A percentile compares a stretch with the other conserved stretches of the same genome.
phyloP scores from a whole-genome alignment of 2,888 invertebrate genomes.

The Patella caerulea region DNA sequence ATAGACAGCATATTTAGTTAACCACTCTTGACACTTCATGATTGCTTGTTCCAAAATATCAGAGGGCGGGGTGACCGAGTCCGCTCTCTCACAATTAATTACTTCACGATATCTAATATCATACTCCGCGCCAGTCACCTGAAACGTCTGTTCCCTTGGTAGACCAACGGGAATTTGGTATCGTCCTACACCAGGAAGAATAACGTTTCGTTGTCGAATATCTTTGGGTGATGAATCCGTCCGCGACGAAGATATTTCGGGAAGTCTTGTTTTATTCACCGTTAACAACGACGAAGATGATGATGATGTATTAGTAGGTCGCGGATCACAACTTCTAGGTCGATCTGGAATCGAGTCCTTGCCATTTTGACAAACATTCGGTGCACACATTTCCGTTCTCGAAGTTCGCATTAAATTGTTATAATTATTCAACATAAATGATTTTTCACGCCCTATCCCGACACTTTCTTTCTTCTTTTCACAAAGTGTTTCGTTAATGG shows the following conservation, averaged over 20 bases:
- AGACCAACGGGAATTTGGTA: constrained; percentile 36
- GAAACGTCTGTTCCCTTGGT: constrained; percentile 50
- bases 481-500: not conserved
- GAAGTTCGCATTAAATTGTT: not conserved
- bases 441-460: not conserved
- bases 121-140: constrained; percentile 61
- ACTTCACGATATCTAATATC: constrained; percentile 59
- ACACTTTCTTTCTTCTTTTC: not conserved
- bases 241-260: not conserved
- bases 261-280: not conserved
- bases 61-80: constrained; percentile 55
- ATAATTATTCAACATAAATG: not conserved
- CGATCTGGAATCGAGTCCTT: not conserved
- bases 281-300: not conserved
- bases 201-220: not conserved
- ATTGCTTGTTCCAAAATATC: constrained; percentile 56
- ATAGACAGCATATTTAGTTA: constrained; percentile 35
- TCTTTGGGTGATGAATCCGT: not conserved
- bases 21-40: constrained; percentile 60
- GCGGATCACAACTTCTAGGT: not conserved
- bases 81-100: constrained; percentile 47
- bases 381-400: not conserved
- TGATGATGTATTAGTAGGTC: not conserved
- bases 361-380: not conserved
- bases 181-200: constrained; percentile 49